Base-by-base conservation (phyloP, 2,888 invertebrate genomes). In the Mechanitis mazaeus region DNA sequence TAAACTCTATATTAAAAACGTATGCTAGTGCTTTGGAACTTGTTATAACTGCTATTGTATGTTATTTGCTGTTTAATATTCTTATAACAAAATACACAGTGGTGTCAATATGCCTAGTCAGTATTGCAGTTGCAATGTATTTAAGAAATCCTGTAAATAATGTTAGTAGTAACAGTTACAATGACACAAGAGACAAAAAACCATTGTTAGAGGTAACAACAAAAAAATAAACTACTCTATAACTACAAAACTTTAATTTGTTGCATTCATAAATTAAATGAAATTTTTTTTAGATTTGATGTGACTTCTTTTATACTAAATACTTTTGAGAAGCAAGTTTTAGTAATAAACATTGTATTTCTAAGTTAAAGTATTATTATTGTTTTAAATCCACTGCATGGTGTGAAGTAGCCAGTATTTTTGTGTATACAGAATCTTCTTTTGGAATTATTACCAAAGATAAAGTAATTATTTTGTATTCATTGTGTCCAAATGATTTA, bases 1-100 rank as follows among this genome's bases (percentile, higher is more conserved):
- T 98, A 73, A 98, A 98, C 83, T 98, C 98, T 0, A 98, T 98
- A 75, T 88, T 98, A 59, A 98, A 98, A 89, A 97, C 97, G 0
- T 98, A 98, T 84, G 98, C 98, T 1, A 96, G 97, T 85, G 98
- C 97, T 12, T 87, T 98, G 72, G 98, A 98, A 79, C 85, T 98
- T 45, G 91, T 97, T 59, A 95, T 98, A 74, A 98, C 98, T 0
- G 98, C 98, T 0, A 88, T 98, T 12, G 91, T 97, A 0, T 96
- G 97, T 73, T 96, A 95, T 91, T 78, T 96, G 56, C 84, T 98
- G 56, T 97, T 98, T 80, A 92, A 93, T 69, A 97, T 97, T 81
- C 92, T 95, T 3, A 95, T 98, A 70, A 94, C 96, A 77, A 80
- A 93, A 62, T 96, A 94, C 76, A 98, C 98, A 3, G 87, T 95